Conservation (phyloP, 1,140 invertebrate species). For the Schlechtendalia chinensis region DNA sequence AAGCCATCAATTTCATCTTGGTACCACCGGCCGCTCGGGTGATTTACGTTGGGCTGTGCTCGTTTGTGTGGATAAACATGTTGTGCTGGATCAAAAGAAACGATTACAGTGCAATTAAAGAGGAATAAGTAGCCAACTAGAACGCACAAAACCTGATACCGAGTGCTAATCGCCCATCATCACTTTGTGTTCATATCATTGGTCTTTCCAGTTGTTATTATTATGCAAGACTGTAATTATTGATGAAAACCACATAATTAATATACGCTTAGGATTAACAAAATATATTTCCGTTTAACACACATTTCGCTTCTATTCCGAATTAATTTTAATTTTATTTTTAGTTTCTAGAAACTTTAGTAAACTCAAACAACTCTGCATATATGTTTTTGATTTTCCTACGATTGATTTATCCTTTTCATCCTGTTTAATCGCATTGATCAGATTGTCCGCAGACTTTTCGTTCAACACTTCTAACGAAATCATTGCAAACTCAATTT, state of each 20-base stretch:
- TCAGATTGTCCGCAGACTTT: slow-evolving; percentile 2
- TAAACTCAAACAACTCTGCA: slow-evolving; percentile 22
- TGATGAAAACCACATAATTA: not conserved
- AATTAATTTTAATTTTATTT: slow-evolving; percentile 25
- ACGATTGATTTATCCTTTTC: slow-evolving; percentile 29
- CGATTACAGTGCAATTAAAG: slow-evolving; percentile 18
- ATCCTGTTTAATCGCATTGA: slow-evolving; percentile 18
- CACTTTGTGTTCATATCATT: not conserved
- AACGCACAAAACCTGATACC: not conserved
- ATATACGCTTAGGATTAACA: slow-evolving; percentile 3
- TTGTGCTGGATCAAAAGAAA: slow-evolving; percentile 59
- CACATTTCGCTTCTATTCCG: not conserved
- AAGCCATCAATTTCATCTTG: slow-evolving; percentile 59
- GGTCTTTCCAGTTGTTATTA: not conserved
- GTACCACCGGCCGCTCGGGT: slow-evolving; percentile 59
- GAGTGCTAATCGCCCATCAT: not conserved
- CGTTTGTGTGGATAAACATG: slow-evolving; percentile 61
- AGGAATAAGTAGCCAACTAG: slow-evolving; percentile 4
- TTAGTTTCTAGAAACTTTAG: slow-evolving; percentile 10
- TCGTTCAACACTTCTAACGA: slow-evolving; percentile 8
- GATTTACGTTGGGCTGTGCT: slow-evolving; percentile 60
- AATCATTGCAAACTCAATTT: slow-evolving; percentile 25
- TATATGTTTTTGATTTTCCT: not conserved
- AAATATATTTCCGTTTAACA: not conserved
- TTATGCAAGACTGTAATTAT: slow-evolving; percentile 5